Conservation (phyloP, 2,113 vertebrate genomes). For the Cyanoderma ruficeps region DNA sequence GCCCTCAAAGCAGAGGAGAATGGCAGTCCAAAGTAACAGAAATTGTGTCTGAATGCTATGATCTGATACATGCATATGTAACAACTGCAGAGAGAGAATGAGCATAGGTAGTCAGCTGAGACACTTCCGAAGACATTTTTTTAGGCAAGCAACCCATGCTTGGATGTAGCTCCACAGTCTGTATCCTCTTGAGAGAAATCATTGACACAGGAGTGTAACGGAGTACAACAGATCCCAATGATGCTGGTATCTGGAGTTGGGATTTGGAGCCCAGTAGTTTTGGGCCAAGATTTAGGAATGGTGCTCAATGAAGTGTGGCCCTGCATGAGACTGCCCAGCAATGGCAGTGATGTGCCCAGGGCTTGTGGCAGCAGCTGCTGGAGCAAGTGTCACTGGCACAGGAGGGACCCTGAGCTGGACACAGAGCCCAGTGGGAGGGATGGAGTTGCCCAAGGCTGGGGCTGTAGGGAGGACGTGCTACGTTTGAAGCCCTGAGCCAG, state of each 20-base stretch:
- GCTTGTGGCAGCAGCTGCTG: background rate
- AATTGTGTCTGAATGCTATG: rapidly evolving
- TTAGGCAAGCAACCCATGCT: rapidly evolving
- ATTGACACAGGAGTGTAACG: rapidly evolving
- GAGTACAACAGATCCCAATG: rapidly evolving
- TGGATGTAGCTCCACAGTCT: too few species aligned
- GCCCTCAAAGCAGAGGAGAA: too few species aligned
- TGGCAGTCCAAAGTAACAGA: too few species aligned
- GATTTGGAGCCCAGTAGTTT: rapidly evolving
- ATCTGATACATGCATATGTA: rapidly evolving
- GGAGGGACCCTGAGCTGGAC: background rate
- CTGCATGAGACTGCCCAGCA: background rate
- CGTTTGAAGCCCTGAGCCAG: background rate
- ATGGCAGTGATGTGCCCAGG: background rate
- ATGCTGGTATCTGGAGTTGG: background rate
- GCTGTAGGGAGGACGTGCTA: rapidly evolving
- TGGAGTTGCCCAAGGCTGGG: background rate
- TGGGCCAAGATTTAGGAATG: too few species aligned
- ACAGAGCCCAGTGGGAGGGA: too few species aligned
- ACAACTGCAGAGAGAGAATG: rapidly evolving
- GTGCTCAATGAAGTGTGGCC: background rate
- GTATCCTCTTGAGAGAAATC: rapidly evolving
- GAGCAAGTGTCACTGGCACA: rapidly evolving
- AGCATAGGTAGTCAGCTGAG: background rate
- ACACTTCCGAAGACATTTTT: too few species aligned